A percentile compares a stretch with the other conserved stretches of the same genome.
phyloP scores from a whole-genome alignment of 2,888 invertebrate genomes.

The Augochlorella aurata region DNA sequence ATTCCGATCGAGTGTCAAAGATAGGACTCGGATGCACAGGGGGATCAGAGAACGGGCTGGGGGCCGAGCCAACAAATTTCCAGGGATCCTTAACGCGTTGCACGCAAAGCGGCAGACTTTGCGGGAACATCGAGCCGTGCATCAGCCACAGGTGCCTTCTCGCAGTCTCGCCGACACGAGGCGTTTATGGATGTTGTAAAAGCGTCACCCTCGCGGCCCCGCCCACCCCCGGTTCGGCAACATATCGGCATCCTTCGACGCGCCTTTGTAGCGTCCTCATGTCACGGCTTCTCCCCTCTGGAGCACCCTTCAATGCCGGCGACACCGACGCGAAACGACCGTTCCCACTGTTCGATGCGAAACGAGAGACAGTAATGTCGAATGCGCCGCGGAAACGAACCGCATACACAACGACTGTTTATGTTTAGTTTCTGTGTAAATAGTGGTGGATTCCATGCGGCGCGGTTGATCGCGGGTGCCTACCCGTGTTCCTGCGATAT shows the following conservation, averaged over 20 bases:
- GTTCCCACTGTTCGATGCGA: slow-evolving; percentile 11
- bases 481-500: too few relatives aligned
- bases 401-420: not conserved
- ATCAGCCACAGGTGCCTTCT: slow-evolving; percentile 67
- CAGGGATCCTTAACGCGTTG: slow-evolving; percentile 40
- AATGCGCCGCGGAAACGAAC: not conserved
- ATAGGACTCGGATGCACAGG: too few relatives aligned
- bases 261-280: slow-evolving; percentile 43
- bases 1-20: too few relatives aligned
- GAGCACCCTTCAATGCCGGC: slow-evolving; percentile 14
- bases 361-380: slow-evolving; percentile 1
- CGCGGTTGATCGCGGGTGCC: not conserved
- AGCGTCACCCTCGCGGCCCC: slow-evolving; percentile 36
- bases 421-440: not conserved
- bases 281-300: slow-evolving; percentile 19
- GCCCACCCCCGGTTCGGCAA: slow-evolving; percentile 18
- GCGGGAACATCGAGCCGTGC: slow-evolving; percentile 36
- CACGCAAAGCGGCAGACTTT: slow-evolving; percentile 51
- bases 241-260: slow-evolving; percentile 32
- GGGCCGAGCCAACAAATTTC: slow-evolving; percentile 38
- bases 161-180: slow-evolving; percentile 45
- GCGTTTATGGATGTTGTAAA: slow-evolving; percentile 60
- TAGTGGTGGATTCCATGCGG: not conserved
- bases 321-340: slow-evolving; percentile 16
- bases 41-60: too few relatives aligned